Evolutionary conservation across 2,888 invertebrate species (phyloP).

Genomic region (Lumbricus terrestris): DNA sequence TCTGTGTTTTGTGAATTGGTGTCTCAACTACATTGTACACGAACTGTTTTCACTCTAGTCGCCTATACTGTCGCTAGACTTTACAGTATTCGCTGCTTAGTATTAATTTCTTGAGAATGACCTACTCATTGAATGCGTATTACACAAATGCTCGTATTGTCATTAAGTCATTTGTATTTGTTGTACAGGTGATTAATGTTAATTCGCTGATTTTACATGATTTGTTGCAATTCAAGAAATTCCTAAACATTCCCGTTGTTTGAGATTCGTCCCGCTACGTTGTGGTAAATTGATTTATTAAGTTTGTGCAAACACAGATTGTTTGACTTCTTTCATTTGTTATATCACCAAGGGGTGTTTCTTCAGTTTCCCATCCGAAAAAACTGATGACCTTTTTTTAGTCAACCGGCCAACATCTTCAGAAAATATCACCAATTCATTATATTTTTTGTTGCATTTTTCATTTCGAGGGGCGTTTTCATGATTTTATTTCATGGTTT

Average conservation of each 20-base stretch:
- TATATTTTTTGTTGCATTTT: too few relatives aligned
- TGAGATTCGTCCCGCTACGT: not conserved
- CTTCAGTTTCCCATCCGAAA: too few relatives aligned
- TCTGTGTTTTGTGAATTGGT: not conserved
- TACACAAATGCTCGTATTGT: not conserved
- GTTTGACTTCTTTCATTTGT: not conserved
- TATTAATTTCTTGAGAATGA: not conserved
- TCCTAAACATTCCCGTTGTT: not conserved
- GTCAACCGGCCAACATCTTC: too few relatives aligned
- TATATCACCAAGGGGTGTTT: too few relatives aligned
- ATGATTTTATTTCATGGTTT: too few relatives aligned
- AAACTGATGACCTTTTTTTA: too few relatives aligned
- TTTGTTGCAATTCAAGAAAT: not conserved
- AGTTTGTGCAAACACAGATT: not conserved
- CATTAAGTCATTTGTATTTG: not conserved
- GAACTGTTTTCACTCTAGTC: not conserved
- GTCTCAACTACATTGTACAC: not conserved
- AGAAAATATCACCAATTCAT: too few relatives aligned
- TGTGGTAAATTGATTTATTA: not conserved
- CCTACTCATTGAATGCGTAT: not conserved
- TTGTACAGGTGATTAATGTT: not conserved
- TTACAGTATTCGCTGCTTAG: not conserved
- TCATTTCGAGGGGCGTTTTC: too few relatives aligned
- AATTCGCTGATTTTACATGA: not conserved
- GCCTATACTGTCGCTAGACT: not conserved